phyloP scores from a whole-genome alignment of 1,140 invertebrate species.

The Augochlora pura region DNA sequence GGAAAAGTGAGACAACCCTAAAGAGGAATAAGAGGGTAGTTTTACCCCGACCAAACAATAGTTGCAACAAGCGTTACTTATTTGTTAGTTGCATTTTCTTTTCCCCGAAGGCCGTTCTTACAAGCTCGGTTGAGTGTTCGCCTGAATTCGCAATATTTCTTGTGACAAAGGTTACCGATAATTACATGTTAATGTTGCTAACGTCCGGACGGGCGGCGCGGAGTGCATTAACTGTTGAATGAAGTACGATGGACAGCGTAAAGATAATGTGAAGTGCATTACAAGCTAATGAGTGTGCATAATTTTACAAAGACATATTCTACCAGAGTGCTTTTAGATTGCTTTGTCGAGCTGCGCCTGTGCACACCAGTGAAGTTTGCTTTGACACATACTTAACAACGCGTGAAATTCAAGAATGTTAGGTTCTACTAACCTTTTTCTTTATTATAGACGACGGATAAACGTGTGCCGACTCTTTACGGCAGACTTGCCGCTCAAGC shows the following conservation, averaged over 20 bases:
- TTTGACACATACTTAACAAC: constrained; percentile 52
- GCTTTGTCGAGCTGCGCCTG: constrained; percentile 28
- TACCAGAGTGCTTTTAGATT: constrained; percentile 47
- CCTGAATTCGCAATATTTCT: background rate
- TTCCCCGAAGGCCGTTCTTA: background rate
- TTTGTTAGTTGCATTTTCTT: background rate
- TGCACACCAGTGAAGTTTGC: constrained; percentile 36
- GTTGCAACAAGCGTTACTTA: background rate
- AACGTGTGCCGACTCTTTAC: constrained; percentile 15
- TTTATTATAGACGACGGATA: constrained; percentile 40
- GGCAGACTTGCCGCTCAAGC: background rate
- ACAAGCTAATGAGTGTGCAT: constrained; percentile 62
- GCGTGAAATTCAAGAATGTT: constrained; percentile 56
- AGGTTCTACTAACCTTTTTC: constrained; percentile 29
- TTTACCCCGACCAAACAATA: background rate
- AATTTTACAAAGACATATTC: constrained; percentile 60
- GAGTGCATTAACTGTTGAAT: constrained; percentile 52
- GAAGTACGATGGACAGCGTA: constrained; percentile 47
- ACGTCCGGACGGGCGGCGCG: constrained; percentile 18
- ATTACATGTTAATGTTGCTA: constrained; percentile 14
- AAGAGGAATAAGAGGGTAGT: too few relatives aligned
- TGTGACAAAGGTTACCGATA: constrained; percentile 1
- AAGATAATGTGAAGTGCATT: constrained; percentile 53
- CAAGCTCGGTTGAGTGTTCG: background rate
- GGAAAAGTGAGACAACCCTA: background rate